A percentile compares a stretch with the other conserved stretches of the same genome.
Conservation (phyloP, 1,140 invertebrate genomes). For the Formica selysi region DNA sequence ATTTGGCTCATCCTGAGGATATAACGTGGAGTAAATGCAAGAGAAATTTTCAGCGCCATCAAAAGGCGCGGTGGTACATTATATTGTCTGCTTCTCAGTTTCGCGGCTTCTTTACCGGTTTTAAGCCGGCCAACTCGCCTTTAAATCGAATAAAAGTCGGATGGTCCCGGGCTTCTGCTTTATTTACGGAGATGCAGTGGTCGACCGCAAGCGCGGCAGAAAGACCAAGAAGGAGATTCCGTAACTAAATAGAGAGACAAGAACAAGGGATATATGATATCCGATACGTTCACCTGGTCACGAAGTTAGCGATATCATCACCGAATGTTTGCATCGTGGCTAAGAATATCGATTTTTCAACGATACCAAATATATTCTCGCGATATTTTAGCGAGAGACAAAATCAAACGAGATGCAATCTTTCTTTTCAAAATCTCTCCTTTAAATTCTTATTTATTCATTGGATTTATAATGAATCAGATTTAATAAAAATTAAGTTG, state of each 20-base stretch:
- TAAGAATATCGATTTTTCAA: not conserved
- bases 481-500: not conserved
- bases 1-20: not conserved
- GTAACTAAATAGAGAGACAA: slow-evolving; percentile 21
- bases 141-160: slow-evolving; percentile 82
- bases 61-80: slow-evolving; percentile 47
- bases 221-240: not conserved
- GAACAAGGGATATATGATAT: slow-evolving; percentile 16
- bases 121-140: slow-evolving; percentile 70
- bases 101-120: slow-evolving; percentile 53
- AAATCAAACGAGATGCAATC: not conserved
- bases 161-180: slow-evolving; percentile 68
- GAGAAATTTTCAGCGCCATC: slow-evolving; percentile 40
- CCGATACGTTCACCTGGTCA: not conserved
- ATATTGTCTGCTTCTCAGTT: slow-evolving; percentile 54
- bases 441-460: not conserved
- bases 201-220: slow-evolving; percentile 28
- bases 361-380: not conserved
- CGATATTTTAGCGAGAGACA: not conserved
- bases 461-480: not conserved
- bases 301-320: not conserved
- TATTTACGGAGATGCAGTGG: slow-evolving; percentile 70
- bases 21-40: slow-evolving; percentile 25
- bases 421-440: not conserved
- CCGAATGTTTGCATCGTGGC: not conserved